A percentile compares a stretch with the other conserved stretches of the same genome.
Conservation (phyloP, 2,797 vertebrate genomes). For the Brotula barbata region DNA sequence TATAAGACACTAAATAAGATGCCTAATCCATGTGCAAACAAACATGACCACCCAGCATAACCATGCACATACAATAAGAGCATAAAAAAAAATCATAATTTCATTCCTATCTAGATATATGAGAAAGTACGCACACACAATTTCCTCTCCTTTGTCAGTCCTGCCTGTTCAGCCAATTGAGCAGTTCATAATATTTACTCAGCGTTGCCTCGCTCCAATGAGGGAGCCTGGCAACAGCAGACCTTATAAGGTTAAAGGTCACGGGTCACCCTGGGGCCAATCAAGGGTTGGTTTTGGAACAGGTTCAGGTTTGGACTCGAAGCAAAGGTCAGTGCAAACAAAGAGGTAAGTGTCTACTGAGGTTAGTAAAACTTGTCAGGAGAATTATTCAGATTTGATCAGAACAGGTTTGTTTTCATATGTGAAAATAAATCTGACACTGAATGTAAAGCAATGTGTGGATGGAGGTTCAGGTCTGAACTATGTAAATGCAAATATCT, state of each 20-base stretch:
- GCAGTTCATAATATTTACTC: conserved; percentile 45
- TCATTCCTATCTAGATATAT: background rate
- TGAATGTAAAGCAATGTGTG: no score
- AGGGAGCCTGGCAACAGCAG: conserved; percentile 38
- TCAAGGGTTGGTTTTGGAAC: conserved; percentile 45
- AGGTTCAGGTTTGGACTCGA: conserved; percentile 61
- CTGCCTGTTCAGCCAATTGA: conserved; percentile 27
- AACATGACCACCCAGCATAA: conserved; percentile 1
- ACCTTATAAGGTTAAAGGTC: conserved; percentile 57
- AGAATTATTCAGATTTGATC: no score
- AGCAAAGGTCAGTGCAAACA: conserved; percentile 39
- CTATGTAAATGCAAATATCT: no score
- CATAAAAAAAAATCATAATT: conserved; percentile 4
- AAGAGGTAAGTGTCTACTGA: conserved; percentile 20
- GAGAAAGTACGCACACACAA: conserved; percentile 7
- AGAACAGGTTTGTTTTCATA: no score
- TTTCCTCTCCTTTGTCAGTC: conserved; percentile 4
- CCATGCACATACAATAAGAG: conserved; percentile 5
- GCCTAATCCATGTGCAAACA: conserved; percentile 42
- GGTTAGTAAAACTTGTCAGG: conserved; percentile 32
- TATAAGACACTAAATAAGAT: conserved; percentile 41
- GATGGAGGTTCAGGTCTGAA: no score
- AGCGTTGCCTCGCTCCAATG: conserved; percentile 2
- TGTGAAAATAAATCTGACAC: no score
- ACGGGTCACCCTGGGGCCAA: conserved; percentile 55